These are phyloP conservation scores for Drosophila ezoana DNA, from an alignment of 2,888 invertebrate species.

Conservation along the genomic window DNA sequence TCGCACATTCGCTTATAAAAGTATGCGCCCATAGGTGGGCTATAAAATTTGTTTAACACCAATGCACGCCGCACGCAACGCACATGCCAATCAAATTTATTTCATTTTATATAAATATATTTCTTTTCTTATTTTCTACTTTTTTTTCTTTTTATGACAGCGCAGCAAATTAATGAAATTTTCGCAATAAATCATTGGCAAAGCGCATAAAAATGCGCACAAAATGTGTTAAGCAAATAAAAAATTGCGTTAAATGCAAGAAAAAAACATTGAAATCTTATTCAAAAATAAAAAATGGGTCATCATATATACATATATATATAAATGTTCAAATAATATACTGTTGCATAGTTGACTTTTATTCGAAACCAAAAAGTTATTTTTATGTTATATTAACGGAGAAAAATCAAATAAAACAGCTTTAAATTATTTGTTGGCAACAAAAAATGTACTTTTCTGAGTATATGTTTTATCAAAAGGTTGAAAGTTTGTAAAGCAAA, in stretches of 20 bases:
- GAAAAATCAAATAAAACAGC: background rate
- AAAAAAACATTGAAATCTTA: slow-evolving; percentile 4
- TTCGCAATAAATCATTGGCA: slow-evolving; percentile 67
- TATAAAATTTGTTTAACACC: slow-evolving; percentile 75
- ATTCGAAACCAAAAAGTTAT: background rate
- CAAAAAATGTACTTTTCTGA: too few species aligned
- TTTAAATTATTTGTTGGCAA: too few species aligned
- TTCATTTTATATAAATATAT: slow-evolving; percentile 48
- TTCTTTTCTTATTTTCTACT: slow-evolving; percentile 9
- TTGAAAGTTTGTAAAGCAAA: too few species aligned
- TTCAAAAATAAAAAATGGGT: background rate
- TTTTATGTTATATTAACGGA: background rate
- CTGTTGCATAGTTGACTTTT: slow-evolving; percentile 8
- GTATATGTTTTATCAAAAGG: too few species aligned
- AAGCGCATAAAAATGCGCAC: slow-evolving; percentile 33
- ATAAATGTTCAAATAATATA: background rate
- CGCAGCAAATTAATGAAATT: slow-evolving; percentile 74
- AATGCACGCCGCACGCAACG: slow-evolving; percentile 44
- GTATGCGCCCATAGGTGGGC: slow-evolving; percentile 61
- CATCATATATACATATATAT: too few species aligned
- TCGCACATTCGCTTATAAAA: slow-evolving; percentile 29
- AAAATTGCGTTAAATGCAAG: slow-evolving; percentile 28
- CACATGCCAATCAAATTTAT: slow-evolving; percentile 72
- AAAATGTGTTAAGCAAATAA: slow-evolving; percentile 49
- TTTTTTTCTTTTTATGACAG: slow-evolving; percentile 62